Evolutionary conservation across 2,113 vertebrate genomes (phyloP), one percentile per base, ranked within the genome.

Genomic region (Ceyx melanurus): DNA sequence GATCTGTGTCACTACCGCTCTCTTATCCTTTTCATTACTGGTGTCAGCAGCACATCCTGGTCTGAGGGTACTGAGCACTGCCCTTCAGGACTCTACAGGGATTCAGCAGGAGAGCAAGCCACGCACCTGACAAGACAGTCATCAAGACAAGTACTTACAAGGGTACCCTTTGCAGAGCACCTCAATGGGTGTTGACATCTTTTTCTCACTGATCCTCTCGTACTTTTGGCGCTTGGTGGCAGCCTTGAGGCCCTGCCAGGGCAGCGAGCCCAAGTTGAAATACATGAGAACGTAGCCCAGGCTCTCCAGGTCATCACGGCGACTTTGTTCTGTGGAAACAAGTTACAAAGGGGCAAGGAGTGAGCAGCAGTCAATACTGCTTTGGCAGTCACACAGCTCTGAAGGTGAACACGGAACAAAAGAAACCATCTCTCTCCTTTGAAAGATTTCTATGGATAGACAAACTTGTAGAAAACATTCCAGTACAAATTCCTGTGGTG

Each of bases 221-320:
- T 99, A 99, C 94, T 99, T 99, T 97, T 99, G 99, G 95, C 99
- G 98, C 96, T 99, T 99, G 97, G 99, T 99, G 91, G 99, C 99
- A 31, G 99, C 99, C 94, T 99, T 99, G 90, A 99, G 98, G 92
- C 99, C 99, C 95, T 99, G 99, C 99, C 99, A 99, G 90, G 99
- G 99, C 97, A 99, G 98, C 1, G 99, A 99, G 88, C 99, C 99
- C 97, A 99, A 97, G 97, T 99, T 99, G 98, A 99, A 99, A 97
- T 99, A 99, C 99, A 99, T 99, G 82, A 99, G 98, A 92, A 99
- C 99, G 0, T 99, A 99, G 92, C 99, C 99, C 78, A 99, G 97
- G 68, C 99, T 99, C 98, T 99, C 99, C 97, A 99, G 97, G 97
- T 99, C 99, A 64, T 99, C 99, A 37, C 99, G 99, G 48, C 99